Evolutionary conservation across 2,797 vertebrate species (phyloP).

Genomic region (Sebastes variabilis): DNA sequence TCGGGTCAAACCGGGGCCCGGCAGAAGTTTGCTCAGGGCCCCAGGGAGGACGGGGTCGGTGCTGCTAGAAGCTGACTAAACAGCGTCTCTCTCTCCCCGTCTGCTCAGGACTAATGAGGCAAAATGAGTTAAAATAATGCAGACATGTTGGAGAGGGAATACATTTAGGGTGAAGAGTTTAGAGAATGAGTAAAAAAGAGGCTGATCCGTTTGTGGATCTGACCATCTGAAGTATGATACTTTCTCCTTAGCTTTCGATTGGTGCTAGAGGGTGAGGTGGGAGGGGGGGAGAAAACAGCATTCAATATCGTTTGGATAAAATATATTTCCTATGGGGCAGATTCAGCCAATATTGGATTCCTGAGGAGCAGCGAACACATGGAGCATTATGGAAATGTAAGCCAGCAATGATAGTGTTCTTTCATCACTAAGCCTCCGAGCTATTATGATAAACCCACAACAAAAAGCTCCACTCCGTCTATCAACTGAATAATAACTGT

Average conservation of each 20-base stretch:
- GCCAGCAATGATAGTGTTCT: slow-evolving; percentile 41
- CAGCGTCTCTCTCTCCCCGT: background rate
- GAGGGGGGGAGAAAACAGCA: background rate
- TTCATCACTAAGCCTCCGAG: slow-evolving; percentile 42
- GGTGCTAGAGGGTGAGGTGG: background rate
- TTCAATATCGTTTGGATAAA: slow-evolving; percentile 35
- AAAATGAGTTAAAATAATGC: slow-evolving; percentile 3
- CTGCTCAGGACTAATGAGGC: slow-evolving; percentile 25
- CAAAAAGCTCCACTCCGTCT: slow-evolving; percentile 31
- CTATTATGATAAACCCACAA: slow-evolving; percentile 37
- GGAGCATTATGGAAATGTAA: slow-evolving; percentile 54
- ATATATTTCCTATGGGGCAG: slow-evolving; percentile 46
- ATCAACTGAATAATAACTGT: slow-evolving; percentile 12
- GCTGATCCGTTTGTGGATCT: background rate
- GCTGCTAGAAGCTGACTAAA: slow-evolving; percentile 1
- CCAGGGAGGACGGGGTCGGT: background rate
- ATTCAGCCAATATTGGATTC: slow-evolving; percentile 37
- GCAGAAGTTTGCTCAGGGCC: background rate
- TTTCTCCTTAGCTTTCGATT: slow-evolving; percentile 1
- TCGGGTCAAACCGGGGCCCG: background rate
- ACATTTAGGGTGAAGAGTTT: background rate
- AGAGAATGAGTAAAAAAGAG: background rate
- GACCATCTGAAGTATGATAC: background rate
- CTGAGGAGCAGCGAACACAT: slow-evolving; percentile 11
- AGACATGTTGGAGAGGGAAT: background rate